Evolutionary conservation across 1,140 invertebrate species (phyloP).

Genomic region (Drosophila sucinea): DNA sequence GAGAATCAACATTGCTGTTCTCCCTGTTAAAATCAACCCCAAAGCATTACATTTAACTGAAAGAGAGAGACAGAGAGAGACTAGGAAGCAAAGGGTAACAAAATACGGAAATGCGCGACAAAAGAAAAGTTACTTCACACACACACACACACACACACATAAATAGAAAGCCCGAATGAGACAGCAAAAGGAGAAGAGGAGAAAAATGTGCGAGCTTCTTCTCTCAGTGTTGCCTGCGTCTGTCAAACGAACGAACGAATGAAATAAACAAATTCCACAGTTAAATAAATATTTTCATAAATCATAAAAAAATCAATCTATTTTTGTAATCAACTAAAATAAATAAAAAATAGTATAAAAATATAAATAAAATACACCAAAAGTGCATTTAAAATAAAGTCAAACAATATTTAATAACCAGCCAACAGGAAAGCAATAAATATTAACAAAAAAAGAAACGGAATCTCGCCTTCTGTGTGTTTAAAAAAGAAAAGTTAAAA

Average conservation of each 20-base stretch:
- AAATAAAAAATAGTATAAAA: slow-evolving; percentile 2
- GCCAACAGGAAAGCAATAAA: slow-evolving; percentile 49
- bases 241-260: slow-evolving; percentile 39
- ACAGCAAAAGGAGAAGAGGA: slow-evolving; percentile 25
- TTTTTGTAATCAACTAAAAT: slow-evolving; percentile 60
- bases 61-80: slow-evolving; percentile 25
- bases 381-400: slow-evolving; percentile 69
- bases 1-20: background rate
- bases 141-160: slow-evolving; percentile 16
- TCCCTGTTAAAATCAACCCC: slow-evolving; percentile 20
- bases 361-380: slow-evolving; percentile 41
- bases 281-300: slow-evolving; percentile 36
- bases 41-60: background rate
- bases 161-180: slow-evolving; percentile 40
- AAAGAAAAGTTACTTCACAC: slow-evolving; percentile 64
- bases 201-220: slow-evolving; percentile 26
- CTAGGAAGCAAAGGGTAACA: slow-evolving; percentile 74
- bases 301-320: slow-evolving; percentile 41
- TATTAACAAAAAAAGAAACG: slow-evolving; percentile 27
- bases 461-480: background rate
- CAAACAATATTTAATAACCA: slow-evolving; percentile 18
- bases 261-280: slow-evolving; percentile 52
- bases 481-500: slow-evolving; percentile 14
- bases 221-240: slow-evolving; percentile 38
- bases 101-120: slow-evolving; percentile 75